Base-by-base conservation (phyloP, 2,797 vertebrate species). In the Microchirus variegatus region DNA sequence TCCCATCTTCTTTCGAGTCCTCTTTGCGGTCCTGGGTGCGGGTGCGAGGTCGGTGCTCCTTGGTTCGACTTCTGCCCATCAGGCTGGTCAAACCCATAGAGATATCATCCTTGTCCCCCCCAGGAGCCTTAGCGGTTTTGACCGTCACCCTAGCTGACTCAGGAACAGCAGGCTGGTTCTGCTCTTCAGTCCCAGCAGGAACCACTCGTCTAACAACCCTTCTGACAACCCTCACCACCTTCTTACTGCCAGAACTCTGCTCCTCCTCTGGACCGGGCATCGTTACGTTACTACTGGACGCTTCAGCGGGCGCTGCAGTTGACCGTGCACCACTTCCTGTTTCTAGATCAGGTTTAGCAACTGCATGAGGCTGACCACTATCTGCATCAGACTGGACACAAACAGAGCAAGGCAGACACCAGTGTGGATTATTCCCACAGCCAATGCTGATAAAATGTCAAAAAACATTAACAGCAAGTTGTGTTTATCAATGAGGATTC, bases 61-160 rank as follows among this genome's bases (percentile, higher is more conserved):
- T 98, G 80, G 86, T 94, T 78, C 92, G 91, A 10, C 93, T 87
- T 55, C 96, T 93, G 0, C 95, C 93, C 97, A 98, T 99, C 12
- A 99, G 92, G 73, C 92, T 96, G 54, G 94, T 84, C 57, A 98
- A 91, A 13, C 97, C 96, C 9, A 85, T 18, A 0, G 97, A 96
- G 67, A 98, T 93, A 66, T 97, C 96, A 22, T 97, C 96, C 78
- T 92, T 93, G 42, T 91, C 87, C 3, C 83, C 90, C 57, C 63
- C 43, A 0, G 54, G 16, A 15, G 53, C 26, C 71, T 22, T 85
- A 12, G 37, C 17, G 19, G 76, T 73, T 70, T 73, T 85, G 2
- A 57, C 67, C 74, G 71, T 90, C 69, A 59, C 16, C 19, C 16
- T 80, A 1, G 73, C 53, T n/a, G 73, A 35, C 63, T 89, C 85